Percentiles rank a stretch among this genome's conserved stretches.
Evolutionary conservation across 2,888 invertebrate species (phyloP).

Genomic region (Plagiodera versicolora): DNA sequence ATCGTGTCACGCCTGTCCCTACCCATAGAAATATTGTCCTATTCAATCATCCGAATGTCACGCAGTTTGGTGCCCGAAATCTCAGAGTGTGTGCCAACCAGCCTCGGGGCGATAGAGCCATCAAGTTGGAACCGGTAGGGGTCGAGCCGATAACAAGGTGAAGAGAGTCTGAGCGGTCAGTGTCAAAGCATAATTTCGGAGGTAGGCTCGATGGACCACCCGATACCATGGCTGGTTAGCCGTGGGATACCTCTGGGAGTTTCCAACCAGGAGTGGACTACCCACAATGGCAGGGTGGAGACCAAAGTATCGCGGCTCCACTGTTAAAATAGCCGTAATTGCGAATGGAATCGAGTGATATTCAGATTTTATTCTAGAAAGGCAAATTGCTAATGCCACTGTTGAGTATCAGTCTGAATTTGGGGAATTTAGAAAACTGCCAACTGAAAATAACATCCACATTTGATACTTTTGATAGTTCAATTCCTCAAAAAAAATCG

Average conservation of each 20-base stretch:
- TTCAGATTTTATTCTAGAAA: no score
- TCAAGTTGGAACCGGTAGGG: constrained; percentile 42
- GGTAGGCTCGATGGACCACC: constrained; percentile 33
- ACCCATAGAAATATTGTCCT: neutral
- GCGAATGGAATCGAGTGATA: no score
- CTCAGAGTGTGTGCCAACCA: neutral
- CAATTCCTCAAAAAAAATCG: no score
- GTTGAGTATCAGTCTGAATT: no score
- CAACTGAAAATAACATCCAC: no score
- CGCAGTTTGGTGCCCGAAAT: neutral
- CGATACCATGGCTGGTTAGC: constrained; percentile 26
- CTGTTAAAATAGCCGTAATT: no score
- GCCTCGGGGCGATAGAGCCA: constrained; percentile 46
- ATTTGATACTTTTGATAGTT: no score
- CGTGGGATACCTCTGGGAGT: constrained; percentile 15
- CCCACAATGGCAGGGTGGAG: neutral
- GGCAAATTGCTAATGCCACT: no score
- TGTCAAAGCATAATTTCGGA: constrained; percentile 25
- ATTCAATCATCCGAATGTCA: neutral
- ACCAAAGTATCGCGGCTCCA: no score
- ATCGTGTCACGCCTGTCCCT: no score
- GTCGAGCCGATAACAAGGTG: constrained; percentile 48
- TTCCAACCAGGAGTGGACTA: neutral
- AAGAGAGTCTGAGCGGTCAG: constrained; percentile 43
- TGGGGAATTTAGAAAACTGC: no score